phyloP scores from a whole-genome alignment of 2,797 vertebrate species.

The Chloroceryle inda region DNA sequence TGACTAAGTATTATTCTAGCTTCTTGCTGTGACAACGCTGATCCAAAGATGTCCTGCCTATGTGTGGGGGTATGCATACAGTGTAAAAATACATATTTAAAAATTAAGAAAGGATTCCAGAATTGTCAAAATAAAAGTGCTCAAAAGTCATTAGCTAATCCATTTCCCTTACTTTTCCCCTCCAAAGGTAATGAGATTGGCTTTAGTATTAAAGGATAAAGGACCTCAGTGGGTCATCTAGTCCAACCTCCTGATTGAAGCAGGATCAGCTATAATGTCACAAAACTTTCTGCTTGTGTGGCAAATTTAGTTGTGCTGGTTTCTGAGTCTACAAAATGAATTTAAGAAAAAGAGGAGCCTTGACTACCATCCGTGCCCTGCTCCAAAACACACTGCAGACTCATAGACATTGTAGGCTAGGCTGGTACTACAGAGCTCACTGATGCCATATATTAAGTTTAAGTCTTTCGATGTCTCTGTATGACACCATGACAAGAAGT shows the following conservation, averaged over 20 bases:
- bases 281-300: not conserved
- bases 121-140: not conserved
- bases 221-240: not conserved
- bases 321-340: not conserved
- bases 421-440: not conserved
- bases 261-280: not conserved
- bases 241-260: not conserved
- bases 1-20: not conserved
- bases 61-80: not conserved
- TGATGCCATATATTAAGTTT: not conserved
- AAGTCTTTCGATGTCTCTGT: not conserved
- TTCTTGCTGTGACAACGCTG: not conserved
- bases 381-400: not conserved
- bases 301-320: not conserved
- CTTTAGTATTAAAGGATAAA: not conserved
- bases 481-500: not conserved
- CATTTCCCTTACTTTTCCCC: not conserved
- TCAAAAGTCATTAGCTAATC: not conserved
- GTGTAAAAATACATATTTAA: not conserved
- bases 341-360: not conserved
- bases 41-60: not conserved
- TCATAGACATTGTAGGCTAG: not conserved
- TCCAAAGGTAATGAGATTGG: not conserved
- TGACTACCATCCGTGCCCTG: not conserved
- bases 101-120: not conserved